Evolutionary conservation across 2,888 invertebrate species (phyloP).

Genomic region (Endotricha flammealis): DNA sequence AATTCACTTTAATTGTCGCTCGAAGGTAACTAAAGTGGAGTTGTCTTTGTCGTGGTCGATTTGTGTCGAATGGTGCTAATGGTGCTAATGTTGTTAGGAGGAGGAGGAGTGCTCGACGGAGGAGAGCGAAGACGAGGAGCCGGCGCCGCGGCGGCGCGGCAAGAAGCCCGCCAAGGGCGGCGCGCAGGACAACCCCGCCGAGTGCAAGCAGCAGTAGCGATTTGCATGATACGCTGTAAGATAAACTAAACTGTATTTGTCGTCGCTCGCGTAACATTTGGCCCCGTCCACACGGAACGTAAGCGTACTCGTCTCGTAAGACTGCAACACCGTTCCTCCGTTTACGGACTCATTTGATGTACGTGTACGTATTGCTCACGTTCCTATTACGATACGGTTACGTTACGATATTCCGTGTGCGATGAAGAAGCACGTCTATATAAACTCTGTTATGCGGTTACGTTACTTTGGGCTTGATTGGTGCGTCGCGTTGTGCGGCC

Average conservation of each 20-base stretch:
- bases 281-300: too few relatives aligned
- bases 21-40: slow-evolving; percentile 26
- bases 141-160: slow-evolving; percentile 58
- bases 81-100: slow-evolving; percentile 41
- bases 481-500: too few relatives aligned
- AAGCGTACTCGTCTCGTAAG: too few relatives aligned
- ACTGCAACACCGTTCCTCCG: too few relatives aligned
- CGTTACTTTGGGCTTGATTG: too few relatives aligned
- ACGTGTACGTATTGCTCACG: too few relatives aligned
- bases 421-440: too few relatives aligned
- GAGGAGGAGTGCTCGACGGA: slow-evolving; percentile 77
- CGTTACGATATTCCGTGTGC: too few relatives aligned
- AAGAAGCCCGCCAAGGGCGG: slow-evolving; percentile 45
- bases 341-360: too few relatives aligned
- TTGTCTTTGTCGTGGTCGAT: slow-evolving; percentile 7
- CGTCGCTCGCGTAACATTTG: too few relatives aligned
- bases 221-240: neutral
- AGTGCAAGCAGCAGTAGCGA: slow-evolving; percentile 85
- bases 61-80: slow-evolving; percentile 2
- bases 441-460: too few relatives aligned
- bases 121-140: slow-evolving; percentile 79
- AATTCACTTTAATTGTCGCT: slow-evolving; percentile 50
- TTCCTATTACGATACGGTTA: too few relatives aligned
- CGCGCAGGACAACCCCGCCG: slow-evolving; percentile 71
- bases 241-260: neutral